Conservation (phyloP, 2,113 vertebrate species). For the Eubucco bourcierii region DNA sequence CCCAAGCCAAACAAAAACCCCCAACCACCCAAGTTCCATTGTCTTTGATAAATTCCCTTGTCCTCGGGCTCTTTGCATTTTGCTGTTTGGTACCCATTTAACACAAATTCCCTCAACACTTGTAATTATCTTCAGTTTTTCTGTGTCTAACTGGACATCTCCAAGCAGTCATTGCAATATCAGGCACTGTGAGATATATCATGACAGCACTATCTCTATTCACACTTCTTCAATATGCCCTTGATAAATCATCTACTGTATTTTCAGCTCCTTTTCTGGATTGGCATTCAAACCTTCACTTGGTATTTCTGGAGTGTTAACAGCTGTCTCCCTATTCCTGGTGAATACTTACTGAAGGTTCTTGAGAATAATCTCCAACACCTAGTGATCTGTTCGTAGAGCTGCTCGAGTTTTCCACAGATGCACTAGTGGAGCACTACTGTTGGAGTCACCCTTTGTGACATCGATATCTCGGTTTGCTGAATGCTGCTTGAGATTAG, state of each 20-base stretch:
- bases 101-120: not conserved
- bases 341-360: constrained; percentile 38
- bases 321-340: constrained; percentile 66
- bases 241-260: constrained; percentile 52
- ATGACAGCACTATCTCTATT: constrained; percentile 50
- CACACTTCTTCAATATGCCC: constrained; percentile 54
- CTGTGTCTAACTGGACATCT: not conserved
- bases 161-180: constrained; percentile 8
- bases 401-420: constrained; percentile 1
- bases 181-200: constrained; percentile 4
- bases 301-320: constrained; percentile 67
- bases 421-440: not conserved
- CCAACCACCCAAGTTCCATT: not conserved
- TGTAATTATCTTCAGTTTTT: not conserved
- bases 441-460: not conserved
- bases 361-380: constrained; percentile 60
- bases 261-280: constrained; percentile 67
- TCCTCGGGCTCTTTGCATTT: not conserved
- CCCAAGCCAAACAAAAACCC: not conserved
- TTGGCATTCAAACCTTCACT: constrained; percentile 59
- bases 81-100: not conserved
- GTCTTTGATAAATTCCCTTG: not conserved
- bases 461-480: not conserved
- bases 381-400: constrained; percentile 14
- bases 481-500: constrained; percentile 22